phyloP scores from a whole-genome alignment of 2,888 invertebrate species.

The Phrixothrix hirtus region DNA sequence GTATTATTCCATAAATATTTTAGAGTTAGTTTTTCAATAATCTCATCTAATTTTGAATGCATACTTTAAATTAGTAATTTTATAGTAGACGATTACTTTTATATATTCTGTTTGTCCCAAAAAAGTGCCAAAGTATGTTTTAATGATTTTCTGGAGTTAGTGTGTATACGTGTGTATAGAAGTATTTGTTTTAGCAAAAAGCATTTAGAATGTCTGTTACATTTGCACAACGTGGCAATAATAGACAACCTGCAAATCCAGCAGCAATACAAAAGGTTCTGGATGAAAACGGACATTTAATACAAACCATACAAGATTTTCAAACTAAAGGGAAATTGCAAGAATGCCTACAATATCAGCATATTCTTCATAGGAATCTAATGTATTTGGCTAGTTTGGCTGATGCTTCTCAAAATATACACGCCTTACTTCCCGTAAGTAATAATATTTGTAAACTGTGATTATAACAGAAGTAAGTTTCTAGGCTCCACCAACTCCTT shows the following conservation, averaged over 20 bases:
- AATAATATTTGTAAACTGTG: background rate
- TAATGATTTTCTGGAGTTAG: no score
- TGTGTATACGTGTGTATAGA: no score
- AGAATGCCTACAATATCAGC: slow-evolving; percentile 93
- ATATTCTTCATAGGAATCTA: slow-evolving; percentile 91
- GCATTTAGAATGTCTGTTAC: slow-evolving; percentile 67
- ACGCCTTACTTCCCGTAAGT: slow-evolving; percentile 84
- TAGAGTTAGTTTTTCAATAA: no score
- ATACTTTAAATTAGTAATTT: no score
- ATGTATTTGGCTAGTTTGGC: slow-evolving; percentile 95
- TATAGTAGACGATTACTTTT: no score
- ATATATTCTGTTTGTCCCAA: no score
- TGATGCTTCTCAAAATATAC: slow-evolving; percentile 94
- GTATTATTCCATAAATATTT: no score
- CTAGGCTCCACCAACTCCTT: slow-evolving; percentile 58
- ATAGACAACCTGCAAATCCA: slow-evolving; percentile 76
- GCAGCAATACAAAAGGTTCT: slow-evolving; percentile 93
- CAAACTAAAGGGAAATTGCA: slow-evolving; percentile 93
- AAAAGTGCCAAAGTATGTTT: no score
- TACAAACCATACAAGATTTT: slow-evolving; percentile 95
- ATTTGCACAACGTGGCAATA: slow-evolving; percentile 72
- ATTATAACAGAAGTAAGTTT: slow-evolving; percentile 45
- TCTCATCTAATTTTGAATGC: no score
- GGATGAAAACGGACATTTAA: slow-evolving; percentile 95
- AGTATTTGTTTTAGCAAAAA: no score